Evolutionary conservation across 1,140 invertebrate genomes (phyloP), one percentile per base, ranked within the genome.

Genomic region (Episyrphus balteatus): DNA sequence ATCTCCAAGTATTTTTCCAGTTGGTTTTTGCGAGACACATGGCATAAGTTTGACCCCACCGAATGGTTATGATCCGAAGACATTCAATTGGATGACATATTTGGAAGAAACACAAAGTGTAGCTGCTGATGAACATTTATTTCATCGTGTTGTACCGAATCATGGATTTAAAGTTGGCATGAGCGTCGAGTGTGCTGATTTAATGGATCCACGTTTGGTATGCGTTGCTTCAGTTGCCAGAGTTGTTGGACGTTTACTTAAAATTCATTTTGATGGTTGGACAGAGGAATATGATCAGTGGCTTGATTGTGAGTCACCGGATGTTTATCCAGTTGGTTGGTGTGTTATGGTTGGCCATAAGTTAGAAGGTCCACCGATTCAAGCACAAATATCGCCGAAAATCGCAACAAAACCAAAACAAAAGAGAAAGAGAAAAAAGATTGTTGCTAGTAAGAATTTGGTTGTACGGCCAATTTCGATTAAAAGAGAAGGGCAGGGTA

Each of bases 321-420:
- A 98, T 68, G 86, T 98, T 54, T 98, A 95, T 73, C 93, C 94
- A 6, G 88, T 96, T 41, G 94, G 94, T 3, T 98, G 92, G 92
- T 95, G 91, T 70, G 83, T 95, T 55, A 76, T 94, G 21, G 90
- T 97, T 6, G 83, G 83, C 7, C 92, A 97, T 67, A 84, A 85
- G 59, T 73, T 97, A n/a, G 92, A 97, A 74, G 86, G 86, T 26
- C 92, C 92, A 18, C 77, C 72, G 48, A 53, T 70, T 52, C 42
- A 67, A 13, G 53, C 63, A 18, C 58, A 59, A 46, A 50, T 59
- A 31, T 54, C 55, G 48, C 58, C 70, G 26, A 80, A 79, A 50
- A 55, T 60, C 1, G 61, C 65, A 5, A 61, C 57, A 11, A 71
- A 72, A 44, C 51, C 61, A 5, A 68, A 69, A 21, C 61, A 64